phyloP scores from a whole-genome alignment of 1,140 invertebrate species.

The Mycetomoellerius zeteki region DNA sequence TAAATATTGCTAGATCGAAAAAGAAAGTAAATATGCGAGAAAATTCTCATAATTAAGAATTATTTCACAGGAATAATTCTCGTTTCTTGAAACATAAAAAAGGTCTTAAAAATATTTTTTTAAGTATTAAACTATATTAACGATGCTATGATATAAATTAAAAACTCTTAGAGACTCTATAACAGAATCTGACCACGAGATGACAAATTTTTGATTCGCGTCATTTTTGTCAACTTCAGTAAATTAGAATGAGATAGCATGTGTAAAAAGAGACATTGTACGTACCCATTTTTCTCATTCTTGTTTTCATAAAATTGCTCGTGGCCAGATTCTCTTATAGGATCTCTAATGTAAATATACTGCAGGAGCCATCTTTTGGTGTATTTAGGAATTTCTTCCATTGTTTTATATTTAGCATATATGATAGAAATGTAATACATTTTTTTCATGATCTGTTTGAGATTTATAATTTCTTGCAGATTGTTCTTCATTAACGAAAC shows the following conservation, averaged over 20 bases:
- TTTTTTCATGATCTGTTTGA: not conserved
- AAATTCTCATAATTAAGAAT: not conserved
- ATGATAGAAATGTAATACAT: not conserved
- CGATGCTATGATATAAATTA: not conserved
- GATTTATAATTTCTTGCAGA: not conserved
- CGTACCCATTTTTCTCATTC: too few relatives aligned
- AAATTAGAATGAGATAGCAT: too few relatives aligned
- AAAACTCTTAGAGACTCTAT: too few relatives aligned
- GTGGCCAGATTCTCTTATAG: too few relatives aligned
- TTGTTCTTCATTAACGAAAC: not conserved
- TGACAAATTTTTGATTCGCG: too few relatives aligned
- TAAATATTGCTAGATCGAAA: conserved; percentile 53
- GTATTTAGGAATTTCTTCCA: not conserved
- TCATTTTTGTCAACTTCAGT: too few relatives aligned
- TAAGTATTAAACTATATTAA: not conserved
- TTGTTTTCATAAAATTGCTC: too few relatives aligned
- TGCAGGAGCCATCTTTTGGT: not conserved
- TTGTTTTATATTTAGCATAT: not conserved
- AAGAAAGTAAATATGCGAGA: not conserved
- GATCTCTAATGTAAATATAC: not conserved
- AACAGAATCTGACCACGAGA: too few relatives aligned
- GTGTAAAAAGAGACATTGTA: too few relatives aligned
- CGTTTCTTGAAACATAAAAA: not conserved
- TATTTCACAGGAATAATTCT: not conserved
- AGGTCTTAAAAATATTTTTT: not conserved